Evolutionary conservation across 2,113 vertebrate species (phyloP).

Genomic region (Prunella himalayana): DNA sequence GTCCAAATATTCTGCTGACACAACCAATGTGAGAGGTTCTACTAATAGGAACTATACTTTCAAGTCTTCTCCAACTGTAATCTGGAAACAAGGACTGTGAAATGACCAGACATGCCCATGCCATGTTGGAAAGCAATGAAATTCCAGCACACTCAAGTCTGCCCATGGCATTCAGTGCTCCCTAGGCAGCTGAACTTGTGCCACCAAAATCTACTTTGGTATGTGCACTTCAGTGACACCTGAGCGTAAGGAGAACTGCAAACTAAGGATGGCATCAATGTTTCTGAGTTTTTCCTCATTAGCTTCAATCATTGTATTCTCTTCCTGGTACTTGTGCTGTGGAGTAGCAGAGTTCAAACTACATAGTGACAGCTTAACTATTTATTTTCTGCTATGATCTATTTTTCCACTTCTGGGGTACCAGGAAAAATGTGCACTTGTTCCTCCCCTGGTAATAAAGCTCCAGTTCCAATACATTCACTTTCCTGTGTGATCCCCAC

Average conservation of each 20-base stretch:
- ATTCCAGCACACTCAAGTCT: background rate
- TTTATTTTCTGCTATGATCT: background rate
- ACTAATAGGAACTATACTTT: background rate
- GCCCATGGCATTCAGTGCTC: background rate
- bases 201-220: background rate
- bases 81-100: background rate
- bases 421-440: background rate
- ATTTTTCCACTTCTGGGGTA: background rate
- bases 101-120: background rate
- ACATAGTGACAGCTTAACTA: background rate
- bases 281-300: background rate
- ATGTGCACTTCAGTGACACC: background rate
- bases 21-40: background rate
- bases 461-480: background rate
- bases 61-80: background rate
- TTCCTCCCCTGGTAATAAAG: background rate
- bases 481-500: background rate
- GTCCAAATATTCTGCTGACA: background rate
- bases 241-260: background rate
- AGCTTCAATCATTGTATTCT: fast-evolving
- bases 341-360: background rate
- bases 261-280: background rate
- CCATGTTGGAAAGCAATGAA: background rate
- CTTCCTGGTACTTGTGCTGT: background rate
- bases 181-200: fast-evolving